Evolutionary conservation across 1,140 invertebrate species (phyloP), one percentile per base, ranked within the genome.

Genomic region (Linepithema humile): DNA sequence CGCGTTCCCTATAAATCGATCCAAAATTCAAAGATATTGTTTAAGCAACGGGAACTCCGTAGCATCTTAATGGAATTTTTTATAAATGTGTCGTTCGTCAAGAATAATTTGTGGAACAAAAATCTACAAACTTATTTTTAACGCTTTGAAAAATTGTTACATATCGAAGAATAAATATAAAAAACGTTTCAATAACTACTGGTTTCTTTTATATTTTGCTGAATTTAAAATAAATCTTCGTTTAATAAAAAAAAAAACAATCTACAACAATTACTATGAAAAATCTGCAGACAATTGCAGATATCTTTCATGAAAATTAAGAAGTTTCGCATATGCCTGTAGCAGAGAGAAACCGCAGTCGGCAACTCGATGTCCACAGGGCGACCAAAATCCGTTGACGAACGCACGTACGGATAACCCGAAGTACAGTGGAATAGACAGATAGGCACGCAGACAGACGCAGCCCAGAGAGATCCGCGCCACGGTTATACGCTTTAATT

Each of bases 401-500:
- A 83, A 69, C 78, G 84, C 85, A 87, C 75, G 69, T 60, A 82
- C 83, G 80, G 72, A 85, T 89, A 83, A 82, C 87, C 75, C 84
- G 59, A 87, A 73, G 82, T 85, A 82, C 75, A 72, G 83, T 43
- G 77, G 45, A 80, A 73, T 78, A 78, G 83, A 84, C 84, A 72
- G 82, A 87, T 85, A 78, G 69, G 69, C 65, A 59, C 69, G 85
- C 87, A 89, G 90, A 92, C 90, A 84, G 89, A 88, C 89, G 87
- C 87, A 83, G 85, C 88, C 88, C 83, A 75, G 85, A 91, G 85
- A 91, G 87, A 90, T 91, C 88, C 87, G 77, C 89, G 86, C 88
- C 90, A 93, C 85, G 86, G 92, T 93, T 91, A 93, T 94, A 93
- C 90, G 91, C 93, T 94, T 94, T 94, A 94, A 94, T 94, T 94